Base-by-base conservation (phyloP, 2,797 vertebrate species). In the Melanotaenia boesemani region DNA sequence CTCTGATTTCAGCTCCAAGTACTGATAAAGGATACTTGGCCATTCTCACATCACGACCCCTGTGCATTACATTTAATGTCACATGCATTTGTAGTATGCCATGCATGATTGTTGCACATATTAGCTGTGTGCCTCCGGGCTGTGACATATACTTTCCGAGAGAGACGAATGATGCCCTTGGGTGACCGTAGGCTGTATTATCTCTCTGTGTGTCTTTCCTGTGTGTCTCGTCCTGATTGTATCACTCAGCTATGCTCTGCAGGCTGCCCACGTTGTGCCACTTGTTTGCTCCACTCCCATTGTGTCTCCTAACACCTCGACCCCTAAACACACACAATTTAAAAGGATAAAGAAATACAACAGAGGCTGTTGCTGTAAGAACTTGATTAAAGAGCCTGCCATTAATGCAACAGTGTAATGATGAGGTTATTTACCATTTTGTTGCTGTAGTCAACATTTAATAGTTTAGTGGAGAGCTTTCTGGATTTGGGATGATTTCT, bases 361-460 rank as follows among this genome's bases (percentile, higher is more conserved):
- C 63, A 34, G 52, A 74, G 68, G 54, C 74, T 22, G 64, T 60
- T 74, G 16, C 37, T 69, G 41, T 55, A 64, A 74, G 74, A 44
- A 39, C 13, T 50, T 76, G 78, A 91, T 89, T 67, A 81, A 86
- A 63, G 63, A 76, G 46, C 2, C 71, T 69, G 77, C 63, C 66
- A 56, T 65, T 62, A 73, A 76, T 74, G 76, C 57, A 76, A 74
- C 75, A 63, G 73, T 30, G 48, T 60, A 67, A 88, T 88, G 83
- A 90, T 89, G 81, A 82, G 79, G 74, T 83, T 79, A 84, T 89
- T 86, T 81, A 56, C 57, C 6, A 62, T 79, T 81, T 84, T 84
- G 85, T 85, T 85, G 76, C 81, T 72, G 87, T 81, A 67, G 77
- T 77, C 5, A 13, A 84, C 55, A 16, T 81, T 85, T 77, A 85